phyloP scores from a whole-genome alignment of 2,888 invertebrate genomes.

The Elegia similella region DNA sequence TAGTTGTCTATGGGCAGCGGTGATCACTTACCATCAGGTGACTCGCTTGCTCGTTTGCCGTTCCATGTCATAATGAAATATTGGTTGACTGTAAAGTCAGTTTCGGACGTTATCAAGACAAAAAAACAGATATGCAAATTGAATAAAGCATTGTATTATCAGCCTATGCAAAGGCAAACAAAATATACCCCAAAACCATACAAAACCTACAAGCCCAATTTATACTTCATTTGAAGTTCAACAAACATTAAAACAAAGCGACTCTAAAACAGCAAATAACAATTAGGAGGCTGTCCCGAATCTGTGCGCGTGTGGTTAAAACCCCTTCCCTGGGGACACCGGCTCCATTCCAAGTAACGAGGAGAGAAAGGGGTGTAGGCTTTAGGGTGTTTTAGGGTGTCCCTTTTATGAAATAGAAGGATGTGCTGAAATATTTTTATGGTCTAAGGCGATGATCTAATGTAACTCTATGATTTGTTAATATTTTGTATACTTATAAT shows the following conservation, averaged over 20 bases:
- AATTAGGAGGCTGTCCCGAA: conserved; percentile 38
- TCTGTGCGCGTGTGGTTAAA: conserved; percentile 27
- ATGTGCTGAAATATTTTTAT: not conserved
- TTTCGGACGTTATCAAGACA: too few species aligned
- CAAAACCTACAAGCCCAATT: conserved; percentile 21
- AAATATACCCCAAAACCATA: not conserved
- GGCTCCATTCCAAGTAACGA: conserved; percentile 62
- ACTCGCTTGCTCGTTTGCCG: too few species aligned
- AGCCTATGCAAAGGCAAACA: not conserved
- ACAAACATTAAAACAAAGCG: conserved; percentile 10
- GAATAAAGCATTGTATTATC: too few species aligned
- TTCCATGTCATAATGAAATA: too few species aligned
- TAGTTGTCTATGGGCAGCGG: too few species aligned
- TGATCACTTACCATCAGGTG: too few species aligned
- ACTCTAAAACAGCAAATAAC: conserved; percentile 42
- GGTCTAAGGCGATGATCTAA: too few species aligned
- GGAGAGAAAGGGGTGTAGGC: conserved; percentile 48
- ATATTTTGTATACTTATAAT: too few species aligned
- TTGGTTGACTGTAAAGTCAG: too few species aligned
- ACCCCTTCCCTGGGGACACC: conserved; percentile 32
- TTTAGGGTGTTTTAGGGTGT: conserved; percentile 15
- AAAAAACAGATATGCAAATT: too few species aligned
- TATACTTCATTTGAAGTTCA: conserved; percentile 1
- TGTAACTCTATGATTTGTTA: too few species aligned
- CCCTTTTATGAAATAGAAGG: not conserved